Percentiles rank a stretch among this genome's conserved stretches.
Conservation (phyloP, 35 echinoderm and acorn worm genomes). For the Hemicentrotus pulcherrimus region DNA sequence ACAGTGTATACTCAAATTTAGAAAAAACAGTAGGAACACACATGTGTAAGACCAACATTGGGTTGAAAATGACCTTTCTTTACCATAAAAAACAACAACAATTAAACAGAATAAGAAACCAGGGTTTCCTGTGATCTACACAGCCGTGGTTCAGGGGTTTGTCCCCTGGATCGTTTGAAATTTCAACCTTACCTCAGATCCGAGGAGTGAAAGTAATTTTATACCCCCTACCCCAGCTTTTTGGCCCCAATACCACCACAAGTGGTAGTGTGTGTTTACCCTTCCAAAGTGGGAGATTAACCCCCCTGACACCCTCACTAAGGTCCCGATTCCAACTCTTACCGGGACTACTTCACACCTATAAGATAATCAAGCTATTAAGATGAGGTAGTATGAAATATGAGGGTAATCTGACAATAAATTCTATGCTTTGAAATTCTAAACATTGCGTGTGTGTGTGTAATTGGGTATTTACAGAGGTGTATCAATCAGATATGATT, state of each 20-base stretch:
- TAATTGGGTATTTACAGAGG: too few species aligned
- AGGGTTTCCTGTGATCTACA: not conserved
- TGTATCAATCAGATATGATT: too few species aligned
- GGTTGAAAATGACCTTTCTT: too few species aligned
- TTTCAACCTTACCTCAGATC: not conserved
- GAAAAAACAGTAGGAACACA: too few species aligned
- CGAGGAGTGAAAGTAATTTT: not conserved
- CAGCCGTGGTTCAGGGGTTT: not conserved
- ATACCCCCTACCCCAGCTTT: not conserved
- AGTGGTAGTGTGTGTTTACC: conserved; percentile 29
- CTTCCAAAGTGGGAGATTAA: conserved; percentile 22
- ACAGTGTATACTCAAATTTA: too few species aligned
- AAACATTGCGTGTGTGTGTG: too few species aligned
- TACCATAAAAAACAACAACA: too few species aligned
- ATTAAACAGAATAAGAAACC: not conserved
- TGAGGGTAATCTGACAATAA: not conserved
- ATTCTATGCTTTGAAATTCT: too few species aligned
- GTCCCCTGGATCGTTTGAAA: not conserved
- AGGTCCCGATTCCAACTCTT: not conserved
- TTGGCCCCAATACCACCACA: not conserved
- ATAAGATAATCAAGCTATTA: not conserved
- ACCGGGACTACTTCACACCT: not conserved
- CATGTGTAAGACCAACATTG: too few species aligned
- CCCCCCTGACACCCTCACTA: conserved; percentile 1
- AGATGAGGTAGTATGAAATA: not conserved